Conservation (phyloP, 2,888 invertebrate species). For the Macrosoma leucophasiata region DNA sequence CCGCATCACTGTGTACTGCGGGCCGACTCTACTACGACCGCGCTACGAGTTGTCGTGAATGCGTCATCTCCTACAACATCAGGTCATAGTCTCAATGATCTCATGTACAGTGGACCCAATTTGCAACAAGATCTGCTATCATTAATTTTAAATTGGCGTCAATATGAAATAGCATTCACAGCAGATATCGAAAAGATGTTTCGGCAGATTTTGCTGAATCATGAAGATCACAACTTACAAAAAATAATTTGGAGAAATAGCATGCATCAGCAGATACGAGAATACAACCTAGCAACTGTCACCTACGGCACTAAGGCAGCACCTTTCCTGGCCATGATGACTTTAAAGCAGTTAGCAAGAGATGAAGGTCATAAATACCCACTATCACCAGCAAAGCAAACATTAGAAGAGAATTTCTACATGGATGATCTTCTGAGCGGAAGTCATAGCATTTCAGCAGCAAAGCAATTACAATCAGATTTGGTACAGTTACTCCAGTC, state of each 20-base stretch:
- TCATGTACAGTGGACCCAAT: slow-evolving; percentile 26
- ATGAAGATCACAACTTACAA: slow-evolving; percentile 21
- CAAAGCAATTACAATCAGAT: slow-evolving; percentile 11
- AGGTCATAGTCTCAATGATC: slow-evolving; percentile 23
- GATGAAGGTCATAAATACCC: slow-evolving; percentile 19
- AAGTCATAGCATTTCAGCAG: background rate
- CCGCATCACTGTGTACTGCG: slow-evolving; percentile 15
- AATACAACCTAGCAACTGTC: slow-evolving; percentile 9
- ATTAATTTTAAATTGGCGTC: slow-evolving; percentile 19
- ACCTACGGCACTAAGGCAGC: slow-evolving; percentile 23
- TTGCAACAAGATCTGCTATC: slow-evolving; percentile 13
- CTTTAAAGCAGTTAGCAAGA: slow-evolving; percentile 15
- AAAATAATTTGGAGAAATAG: slow-evolving; percentile 23
- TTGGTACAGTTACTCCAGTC: slow-evolving; percentile 12
- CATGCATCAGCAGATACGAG: background rate
- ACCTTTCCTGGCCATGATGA: slow-evolving; percentile 25
- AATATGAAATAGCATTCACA: slow-evolving; percentile 20
- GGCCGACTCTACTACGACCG: slow-evolving; percentile 13
- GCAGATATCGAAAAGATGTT: slow-evolving; percentile 28
- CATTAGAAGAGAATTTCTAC: slow-evolving; percentile 10
- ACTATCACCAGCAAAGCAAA: slow-evolving; percentile 2
- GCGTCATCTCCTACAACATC: slow-evolving; percentile 15
- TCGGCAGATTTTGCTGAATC: slow-evolving; percentile 17
- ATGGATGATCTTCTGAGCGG: slow-evolving; percentile 12
- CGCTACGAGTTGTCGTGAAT: slow-evolving; percentile 17